A percentile compares a stretch with the other conserved stretches of the same genome.
phyloP scores from a whole-genome alignment of 2,888 invertebrate species.

The Eupelmus urozonus region DNA sequence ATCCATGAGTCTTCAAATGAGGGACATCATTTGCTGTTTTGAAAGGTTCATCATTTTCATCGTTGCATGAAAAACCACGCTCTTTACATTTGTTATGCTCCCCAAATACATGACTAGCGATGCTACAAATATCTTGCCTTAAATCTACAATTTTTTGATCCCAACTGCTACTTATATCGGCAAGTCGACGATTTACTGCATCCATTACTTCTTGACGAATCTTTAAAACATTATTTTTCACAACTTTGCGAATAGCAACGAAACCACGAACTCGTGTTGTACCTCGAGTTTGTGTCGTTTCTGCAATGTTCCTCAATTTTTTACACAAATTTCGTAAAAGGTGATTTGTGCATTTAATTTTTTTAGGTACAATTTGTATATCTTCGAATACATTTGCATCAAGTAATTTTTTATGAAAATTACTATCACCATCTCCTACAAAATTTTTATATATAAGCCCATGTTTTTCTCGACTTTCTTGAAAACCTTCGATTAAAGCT shows the following conservation, averaged over 20 bases:
- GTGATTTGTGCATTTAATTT: constrained; percentile 66
- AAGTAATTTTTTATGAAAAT: constrained; percentile 38
- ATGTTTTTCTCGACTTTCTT: constrained; percentile 58
- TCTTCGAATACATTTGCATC: background rate
- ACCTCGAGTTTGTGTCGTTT: background rate
- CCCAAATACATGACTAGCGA: no score
- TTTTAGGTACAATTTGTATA: constrained; percentile 30
- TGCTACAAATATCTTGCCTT: no score
- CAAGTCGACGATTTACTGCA: no score
- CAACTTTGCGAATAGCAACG: constrained; percentile 8
- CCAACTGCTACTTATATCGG: no score
- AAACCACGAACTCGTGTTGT: background rate
- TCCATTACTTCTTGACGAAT: no score
- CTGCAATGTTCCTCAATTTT: constrained; percentile 7
- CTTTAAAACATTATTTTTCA: background rate
- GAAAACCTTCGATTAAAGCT: constrained; percentile 62
- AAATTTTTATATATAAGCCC: constrained; percentile 43
- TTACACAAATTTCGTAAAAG: constrained; percentile 62
- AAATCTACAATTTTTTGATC: no score
- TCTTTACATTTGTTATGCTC: no score
- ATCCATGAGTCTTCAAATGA: no score
- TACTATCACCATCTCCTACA: constrained; percentile 56
- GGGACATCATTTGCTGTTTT: no score
- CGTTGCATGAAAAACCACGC: no score
- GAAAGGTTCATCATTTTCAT: no score